Evolutionary conservation across 1,140 invertebrate species (phyloP), one percentile per base, ranked within the genome.

Genomic region (Conus betulinus): DNA sequence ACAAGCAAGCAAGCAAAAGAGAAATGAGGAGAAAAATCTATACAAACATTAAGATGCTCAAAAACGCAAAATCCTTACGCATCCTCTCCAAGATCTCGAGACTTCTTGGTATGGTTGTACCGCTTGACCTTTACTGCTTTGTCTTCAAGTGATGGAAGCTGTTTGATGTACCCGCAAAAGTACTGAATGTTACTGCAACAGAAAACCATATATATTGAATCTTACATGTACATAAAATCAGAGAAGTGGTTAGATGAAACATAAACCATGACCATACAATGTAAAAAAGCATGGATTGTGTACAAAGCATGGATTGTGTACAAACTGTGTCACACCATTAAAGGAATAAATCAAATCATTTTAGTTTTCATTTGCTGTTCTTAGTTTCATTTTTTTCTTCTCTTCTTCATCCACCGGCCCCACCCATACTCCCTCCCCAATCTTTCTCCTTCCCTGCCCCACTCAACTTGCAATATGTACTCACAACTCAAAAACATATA

Each of bases 151-250:
- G 97, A 97, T 8, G 97, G 97, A 92, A 98, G 95, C 91, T 97
- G 96, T 94, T 97, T 97, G 90, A 98, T 97, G 94, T 98, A 98
- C 90, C 97, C 97, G 95, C 97, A 97, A 95, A 98, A 98, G 93
- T 97, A 97, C 93, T 97, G 97, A 93, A 98, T 98, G 95, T 98
- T 98, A 94, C 97, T 97, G 92, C 53, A 96, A 96, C 88, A 88
- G n/a, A 83, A 25, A 71, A 71, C 11, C 67, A 71, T 6, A 71
- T 10, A 39, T 3, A 39, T 39, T 39, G 3, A 39, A 39, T 39
- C 39, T 39, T 3, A 39, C 39, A 39, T 39, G 39, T 3, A 39
- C 39, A 39, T 39, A 3, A 39, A 39, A 39, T 39, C 39, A 39
- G 39, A 39, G 3, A 39, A 39, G 39, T 39, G 39, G 39, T 39